Base-by-base conservation (phyloP, 2,888 invertebrate species). In the Nipponacmea schrenckii region DNA sequence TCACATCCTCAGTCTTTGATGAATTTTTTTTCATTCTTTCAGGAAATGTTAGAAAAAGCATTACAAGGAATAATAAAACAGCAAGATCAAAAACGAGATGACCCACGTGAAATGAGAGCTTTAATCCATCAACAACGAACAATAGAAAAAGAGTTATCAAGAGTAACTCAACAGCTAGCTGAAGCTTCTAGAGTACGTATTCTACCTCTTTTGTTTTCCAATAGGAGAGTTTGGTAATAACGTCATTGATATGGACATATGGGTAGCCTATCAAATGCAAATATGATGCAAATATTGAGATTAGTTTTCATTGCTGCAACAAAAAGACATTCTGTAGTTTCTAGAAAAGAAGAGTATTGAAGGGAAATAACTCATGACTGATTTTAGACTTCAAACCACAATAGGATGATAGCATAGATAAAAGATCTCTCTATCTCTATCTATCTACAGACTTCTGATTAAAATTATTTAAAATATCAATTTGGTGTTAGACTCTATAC, bases 151-250 rank as follows among this genome's bases (percentile, higher is more conserved):
- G 96, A 96, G 88, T 89, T 96, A 77, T 93, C 94, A 78, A 91
- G 94, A 74, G 95, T 96, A 71, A 93, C 95, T 89, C 93, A 94
- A 76, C 92, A 96, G 90, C 90, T 96, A 85, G 95, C 96, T 78
- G 94, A 95, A 90, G 95, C 96, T 91, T 96, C 96, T 84, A 95
- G 95, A 93, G 95, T 95, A 92, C 91, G 90, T 62, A 26, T 15
- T 64, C 14, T 46, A 26, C 7, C 10, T 31, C 31, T 4, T 39
- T 39, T 39, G n/a, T 39, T 39, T 39, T 10, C 10, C 5, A n/a
- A 12, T 62, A 2, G 14, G n/a, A 31, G 27, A 44, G 20, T 39
- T n/a, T 20, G 5, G 15, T 10, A 1, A 26, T 27, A 4, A 7
- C 20, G 2, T 26, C 24, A 14, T 26, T 14, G 14, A 62, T 0